phyloP scores from a whole-genome alignment of 2,888 invertebrate species.

The Cylloceria caligata region DNA sequence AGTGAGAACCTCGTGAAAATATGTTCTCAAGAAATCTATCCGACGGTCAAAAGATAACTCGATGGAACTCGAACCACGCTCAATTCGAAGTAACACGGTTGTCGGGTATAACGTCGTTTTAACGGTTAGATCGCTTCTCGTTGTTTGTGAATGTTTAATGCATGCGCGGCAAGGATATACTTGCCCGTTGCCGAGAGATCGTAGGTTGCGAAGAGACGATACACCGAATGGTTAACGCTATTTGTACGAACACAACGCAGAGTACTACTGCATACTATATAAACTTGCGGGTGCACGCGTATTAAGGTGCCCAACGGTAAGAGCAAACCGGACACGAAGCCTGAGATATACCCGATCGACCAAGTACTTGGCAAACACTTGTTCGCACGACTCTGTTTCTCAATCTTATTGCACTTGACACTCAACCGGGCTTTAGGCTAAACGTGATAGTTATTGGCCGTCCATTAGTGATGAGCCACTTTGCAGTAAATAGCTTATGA shows the following conservation, averaged over 20 bases:
- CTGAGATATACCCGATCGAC: slow-evolving; percentile 67
- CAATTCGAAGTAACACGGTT: slow-evolving; percentile 1
- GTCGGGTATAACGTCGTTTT: slow-evolving; percentile 29
- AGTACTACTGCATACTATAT: slow-evolving; percentile 34
- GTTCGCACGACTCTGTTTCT: slow-evolving; percentile 73
- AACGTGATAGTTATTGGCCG: slow-evolving; percentile 4
- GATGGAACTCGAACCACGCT: slow-evolving; percentile 11
- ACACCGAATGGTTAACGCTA: slow-evolving; percentile 51
- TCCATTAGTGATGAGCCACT: slow-evolving; percentile 8
- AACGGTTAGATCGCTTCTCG: slow-evolving; percentile 53
- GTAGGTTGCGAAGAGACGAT: slow-evolving; percentile 37
- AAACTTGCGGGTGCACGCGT: slow-evolving; percentile 45
- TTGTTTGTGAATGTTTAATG: slow-evolving; percentile 69
- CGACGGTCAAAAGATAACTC: slow-evolving; percentile 18
- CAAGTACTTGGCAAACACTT: slow-evolving; percentile 79
- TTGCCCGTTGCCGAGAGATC: slow-evolving; percentile 20
- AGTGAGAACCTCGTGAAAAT: slow-evolving; percentile 29
- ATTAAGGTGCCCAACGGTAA: slow-evolving; percentile 55
- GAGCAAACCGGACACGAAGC: slow-evolving; percentile 50
- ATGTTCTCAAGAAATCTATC: slow-evolving; percentile 45
- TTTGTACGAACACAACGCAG: slow-evolving; percentile 61
- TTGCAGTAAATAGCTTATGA: not conserved
- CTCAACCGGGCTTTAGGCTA: slow-evolving; percentile 36
- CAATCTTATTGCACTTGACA: slow-evolving; percentile 71
- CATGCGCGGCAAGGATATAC: slow-evolving; percentile 54